These are phyloP conservation scores for Fistularia commersonii DNA, from an alignment of 2,797 vertebrate genomes.

Conservation along the genomic window DNA sequence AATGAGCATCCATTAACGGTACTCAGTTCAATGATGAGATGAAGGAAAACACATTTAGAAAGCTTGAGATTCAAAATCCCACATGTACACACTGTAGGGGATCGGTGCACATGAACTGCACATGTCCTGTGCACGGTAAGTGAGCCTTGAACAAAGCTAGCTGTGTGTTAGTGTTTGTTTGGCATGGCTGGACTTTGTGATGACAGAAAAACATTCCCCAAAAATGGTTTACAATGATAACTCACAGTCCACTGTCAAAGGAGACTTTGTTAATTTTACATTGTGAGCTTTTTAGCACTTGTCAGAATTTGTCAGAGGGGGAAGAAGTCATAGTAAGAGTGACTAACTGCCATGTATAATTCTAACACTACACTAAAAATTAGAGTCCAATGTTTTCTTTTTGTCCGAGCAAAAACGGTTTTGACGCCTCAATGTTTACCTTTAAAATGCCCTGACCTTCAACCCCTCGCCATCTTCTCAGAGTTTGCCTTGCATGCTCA, in stretches of 20 bases:
- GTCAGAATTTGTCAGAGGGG: slow-evolving; percentile 15
- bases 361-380: slow-evolving; percentile 57
- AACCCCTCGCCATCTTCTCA: slow-evolving; percentile 23
- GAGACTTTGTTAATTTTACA: slow-evolving; percentile 9
- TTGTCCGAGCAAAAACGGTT: no score
- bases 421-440: neutral
- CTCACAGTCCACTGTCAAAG: slow-evolving; percentile 9
- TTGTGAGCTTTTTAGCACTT: slow-evolving; percentile 26
- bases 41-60: no score
- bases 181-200: slow-evolving; percentile 7
- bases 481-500: slow-evolving; percentile 6
- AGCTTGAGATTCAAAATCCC: no score
- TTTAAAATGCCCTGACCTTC: slow-evolving; percentile 4
- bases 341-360: slow-evolving; percentile 47
- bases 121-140: slow-evolving; percentile 13
- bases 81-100: neutral
- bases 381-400: no score
- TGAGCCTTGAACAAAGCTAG: slow-evolving; percentile 11
- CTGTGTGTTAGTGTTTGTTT: slow-evolving; percentile 30
- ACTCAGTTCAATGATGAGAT: no score
- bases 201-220: slow-evolving; percentile 31
- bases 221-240: slow-evolving; percentile 27
- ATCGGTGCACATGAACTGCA: neutral
- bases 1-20: no score
- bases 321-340: slow-evolving; percentile 28